phyloP scores from a whole-genome alignment of 92 coral and sea anemone species.

The Desmophyllum pertusum region DNA sequence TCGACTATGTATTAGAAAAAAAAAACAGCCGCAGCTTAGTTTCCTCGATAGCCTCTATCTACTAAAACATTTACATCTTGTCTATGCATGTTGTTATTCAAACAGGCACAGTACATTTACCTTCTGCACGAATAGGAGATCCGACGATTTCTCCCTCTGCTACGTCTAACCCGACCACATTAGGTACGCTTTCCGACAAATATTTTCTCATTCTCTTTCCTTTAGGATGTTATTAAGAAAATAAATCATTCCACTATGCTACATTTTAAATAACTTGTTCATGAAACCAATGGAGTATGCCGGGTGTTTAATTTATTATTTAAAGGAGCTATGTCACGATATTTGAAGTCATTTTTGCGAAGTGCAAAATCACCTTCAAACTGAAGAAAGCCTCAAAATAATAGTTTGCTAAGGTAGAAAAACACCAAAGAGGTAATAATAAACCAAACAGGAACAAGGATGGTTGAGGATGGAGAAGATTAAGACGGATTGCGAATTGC shows the following conservation, averaged over 20 bases:
- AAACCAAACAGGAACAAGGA: no score
- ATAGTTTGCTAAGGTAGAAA: no score
- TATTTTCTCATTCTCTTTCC: neutral
- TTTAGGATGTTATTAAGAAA: neutral
- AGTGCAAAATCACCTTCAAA: no score
- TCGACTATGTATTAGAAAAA: neutral
- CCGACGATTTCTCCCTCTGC: conserved; percentile 5
- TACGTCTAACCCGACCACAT: neutral
- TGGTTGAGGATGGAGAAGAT: no score
- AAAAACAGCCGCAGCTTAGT: neutral
- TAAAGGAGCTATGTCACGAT: no score
- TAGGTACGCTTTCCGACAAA: neutral
- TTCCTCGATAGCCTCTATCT: neutral
- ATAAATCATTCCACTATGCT: neutral
- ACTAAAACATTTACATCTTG: neutral
- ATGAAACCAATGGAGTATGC: no score
- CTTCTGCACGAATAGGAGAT: neutral
- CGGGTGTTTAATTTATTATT: no score
- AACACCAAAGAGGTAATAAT: no score
- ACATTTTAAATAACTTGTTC: no score
- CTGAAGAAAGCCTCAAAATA: no score
- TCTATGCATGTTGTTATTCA: neutral
- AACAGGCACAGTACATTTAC: neutral
- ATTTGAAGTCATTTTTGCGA: no score
- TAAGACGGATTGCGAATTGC: no score